Base-by-base conservation (phyloP, 2,113 vertebrate species). In the Labrus mixtus region DNA sequence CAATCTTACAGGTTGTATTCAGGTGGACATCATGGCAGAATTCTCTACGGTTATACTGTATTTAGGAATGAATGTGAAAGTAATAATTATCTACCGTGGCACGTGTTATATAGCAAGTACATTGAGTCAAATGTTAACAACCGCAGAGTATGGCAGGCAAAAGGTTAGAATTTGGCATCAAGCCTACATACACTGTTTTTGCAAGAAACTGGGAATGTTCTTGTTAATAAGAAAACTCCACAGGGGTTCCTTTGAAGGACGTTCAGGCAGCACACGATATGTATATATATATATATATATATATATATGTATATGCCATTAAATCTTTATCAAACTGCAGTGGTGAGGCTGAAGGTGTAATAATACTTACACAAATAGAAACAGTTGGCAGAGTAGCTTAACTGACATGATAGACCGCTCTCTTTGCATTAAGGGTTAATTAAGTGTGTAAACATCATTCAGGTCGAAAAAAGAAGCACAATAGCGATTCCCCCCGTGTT, bases 291-390 rank as follows among this genome's bases (percentile, higher is more conserved):
- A n/a, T n/a, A n/a, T n/a, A n/a, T n/a, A n/a, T n/a, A n/a, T n/a
- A n/a, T n/a, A n/a, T n/a, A n/a, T n/a, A n/a, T n/a, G n/a, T n/a
- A n/a, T 41, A 51, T 17, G 33, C 23, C 54, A 50, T 3, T 25
- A 23, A 50, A 36, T 75, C 6, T 57, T 39, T 51, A 57, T 59
- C 53, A 69, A 45, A n/a, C 58, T 13, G 59, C 36, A 53, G 63
- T 43, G 15, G 43, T 13, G 43, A 45, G 43, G 43, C 43, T 45
- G 43, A 15, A 45, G 43, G 43, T 45, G 43, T 45, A 13, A 15
- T 12, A 45, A 45, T 45, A 15, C 12, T 48, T 19, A 37, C 6
- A 43, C 3, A 5, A 20, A 12, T 20, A 33, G 6, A 50, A 54
- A 69, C 37, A 41, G 53, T 36, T 68, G 17, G 5, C 20, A 17